Evolutionary conservation across 1,140 invertebrate genomes (phyloP).

Genomic region (Rhyacophila brunnea): DNA sequence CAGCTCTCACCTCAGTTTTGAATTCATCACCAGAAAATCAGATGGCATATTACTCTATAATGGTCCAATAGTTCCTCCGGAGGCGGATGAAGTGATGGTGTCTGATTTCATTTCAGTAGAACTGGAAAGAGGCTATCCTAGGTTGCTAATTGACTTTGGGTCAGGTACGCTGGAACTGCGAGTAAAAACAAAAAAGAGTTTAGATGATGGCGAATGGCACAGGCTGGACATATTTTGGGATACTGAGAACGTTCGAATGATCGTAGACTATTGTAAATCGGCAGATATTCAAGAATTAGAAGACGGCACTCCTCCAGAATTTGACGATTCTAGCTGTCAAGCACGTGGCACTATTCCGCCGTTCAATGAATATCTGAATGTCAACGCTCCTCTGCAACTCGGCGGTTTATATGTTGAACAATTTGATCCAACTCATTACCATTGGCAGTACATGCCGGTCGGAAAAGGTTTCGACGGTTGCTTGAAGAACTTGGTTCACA

Average conservation of each 20-base stretch:
- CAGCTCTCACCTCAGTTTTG: constrained; percentile 88
- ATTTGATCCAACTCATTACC: constrained; percentile 81
- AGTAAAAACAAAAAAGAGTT: constrained; percentile 80
- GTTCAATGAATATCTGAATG: constrained; percentile 95
- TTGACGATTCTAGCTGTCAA: constrained; percentile 86
- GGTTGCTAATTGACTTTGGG: constrained; percentile 91
- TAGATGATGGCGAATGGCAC: constrained; percentile 96
- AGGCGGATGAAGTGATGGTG: constrained; percentile 83
- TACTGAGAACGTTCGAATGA: constrained; percentile 86
- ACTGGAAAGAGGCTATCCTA: constrained; percentile 84
- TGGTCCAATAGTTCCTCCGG: constrained; percentile 90
- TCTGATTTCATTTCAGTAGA: constrained; percentile 94
- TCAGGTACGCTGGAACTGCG: constrained; percentile 87
- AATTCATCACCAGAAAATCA: constrained; percentile 88
- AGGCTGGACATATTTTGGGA: constrained; percentile 93
- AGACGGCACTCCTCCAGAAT: constrained; percentile 81
- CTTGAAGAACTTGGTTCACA: constrained; percentile 92
- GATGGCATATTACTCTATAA: constrained; percentile 95
- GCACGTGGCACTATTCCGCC: constrained; percentile 84
- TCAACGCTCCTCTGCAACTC: constrained; percentile 91
- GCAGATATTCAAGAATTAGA: constrained; percentile 84
- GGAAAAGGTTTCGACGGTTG: constrained; percentile 92
- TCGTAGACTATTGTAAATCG: constrained; percentile 88
- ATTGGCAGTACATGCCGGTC: constrained; percentile 83
- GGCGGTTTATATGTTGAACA: constrained; percentile 86